Conservation (phyloP, 2,113 vertebrate species). For the Argyrosomus japonicus region DNA sequence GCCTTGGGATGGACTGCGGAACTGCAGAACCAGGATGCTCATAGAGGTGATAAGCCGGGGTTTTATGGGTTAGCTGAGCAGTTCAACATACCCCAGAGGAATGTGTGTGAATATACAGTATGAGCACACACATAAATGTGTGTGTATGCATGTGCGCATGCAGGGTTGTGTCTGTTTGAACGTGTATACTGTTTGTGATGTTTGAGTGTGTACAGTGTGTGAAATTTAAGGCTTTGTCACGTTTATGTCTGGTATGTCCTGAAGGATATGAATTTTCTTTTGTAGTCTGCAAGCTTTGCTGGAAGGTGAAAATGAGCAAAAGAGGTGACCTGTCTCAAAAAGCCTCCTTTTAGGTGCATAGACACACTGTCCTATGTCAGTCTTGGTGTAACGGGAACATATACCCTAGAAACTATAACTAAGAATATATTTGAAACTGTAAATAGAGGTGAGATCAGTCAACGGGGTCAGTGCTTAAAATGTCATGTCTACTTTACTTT, state of each 20-base stretch:
- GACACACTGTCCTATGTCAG: constrained; percentile 10
- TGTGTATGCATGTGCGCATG: constrained; percentile 25
- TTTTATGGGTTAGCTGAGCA: constrained; percentile 68
- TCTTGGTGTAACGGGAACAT: constrained; percentile 15
- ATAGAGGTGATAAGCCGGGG: constrained; percentile 65
- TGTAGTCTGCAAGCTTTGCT: constrained; percentile 1
- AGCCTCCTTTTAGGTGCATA: constrained; percentile 14
- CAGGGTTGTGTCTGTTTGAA: constrained; percentile 30
- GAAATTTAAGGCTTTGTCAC: constrained; percentile 32
- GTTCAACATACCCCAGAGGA: constrained; percentile 43
- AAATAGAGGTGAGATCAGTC: constrained; percentile 27
- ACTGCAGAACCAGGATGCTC: constrained; percentile 53
- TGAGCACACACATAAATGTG: neutral
- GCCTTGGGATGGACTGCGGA: constrained; percentile 63
- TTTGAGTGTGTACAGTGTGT: neutral
- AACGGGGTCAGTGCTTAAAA: constrained; percentile 8
- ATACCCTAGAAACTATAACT: constrained; percentile 23
- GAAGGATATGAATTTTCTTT: constrained; percentile 26
- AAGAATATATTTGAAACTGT: constrained; percentile 28
- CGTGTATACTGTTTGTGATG: constrained; percentile 9
- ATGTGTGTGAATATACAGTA: constrained; percentile 51
- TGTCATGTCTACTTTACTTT: constrained; percentile 9
- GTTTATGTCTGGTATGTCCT: constrained; percentile 10
- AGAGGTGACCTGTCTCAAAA: constrained; percentile 22
- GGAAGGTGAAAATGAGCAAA: neutral